Evolutionary conservation across 2,888 invertebrate genomes (phyloP), one percentile per base, ranked within the genome.

Genomic region (Danaus chrysippus): DNA sequence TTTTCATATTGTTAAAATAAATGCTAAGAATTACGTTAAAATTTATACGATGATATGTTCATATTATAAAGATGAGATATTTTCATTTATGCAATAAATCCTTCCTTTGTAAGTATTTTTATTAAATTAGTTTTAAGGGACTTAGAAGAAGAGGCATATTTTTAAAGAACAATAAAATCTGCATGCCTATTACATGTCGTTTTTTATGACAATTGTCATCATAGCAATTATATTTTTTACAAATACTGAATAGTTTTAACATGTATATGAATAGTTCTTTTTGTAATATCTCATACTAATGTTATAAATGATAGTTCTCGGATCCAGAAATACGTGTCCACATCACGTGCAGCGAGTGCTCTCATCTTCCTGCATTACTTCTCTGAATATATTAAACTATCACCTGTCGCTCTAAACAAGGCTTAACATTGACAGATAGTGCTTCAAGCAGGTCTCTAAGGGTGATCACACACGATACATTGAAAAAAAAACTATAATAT

Each of bases 341-440:
- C 3, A 59, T 56, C 54, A 54, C 62, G 61, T 61, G 61, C 63
- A 61, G 6, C 10, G 49, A 23, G 54, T 52, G 10, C 43, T 54
- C 58, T 58, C 61, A 65, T 66, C 63, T 63, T 64, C 64, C 66
- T 58, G 62, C 58, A 64, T 64, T 62, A 67, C 65, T 66, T 66
- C 52, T 66, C 64, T 67, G 58, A 67, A 65, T 69, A 71, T 72
- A 71, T 72, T 67, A 65, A 68, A 67, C 54, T 57, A 59, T 59
- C 72, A 68, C 71, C 66, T 71, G 74, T 73, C 74, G 68, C 68
- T 69, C 68, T 73, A 73, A 73, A 73, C 73, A 73, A 74, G 74
- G 71, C 69, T 73, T 72, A 73, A 42, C 54, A 59, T 53, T 66
- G 70, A 72, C 70, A 67, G 64, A 58, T 58, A 23, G 63, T 54